Evolutionary conservation across 2,113 vertebrate genomes (phyloP), one percentile per base, ranked within the genome.

Genomic region (Neotragus pygmaeus): DNA sequence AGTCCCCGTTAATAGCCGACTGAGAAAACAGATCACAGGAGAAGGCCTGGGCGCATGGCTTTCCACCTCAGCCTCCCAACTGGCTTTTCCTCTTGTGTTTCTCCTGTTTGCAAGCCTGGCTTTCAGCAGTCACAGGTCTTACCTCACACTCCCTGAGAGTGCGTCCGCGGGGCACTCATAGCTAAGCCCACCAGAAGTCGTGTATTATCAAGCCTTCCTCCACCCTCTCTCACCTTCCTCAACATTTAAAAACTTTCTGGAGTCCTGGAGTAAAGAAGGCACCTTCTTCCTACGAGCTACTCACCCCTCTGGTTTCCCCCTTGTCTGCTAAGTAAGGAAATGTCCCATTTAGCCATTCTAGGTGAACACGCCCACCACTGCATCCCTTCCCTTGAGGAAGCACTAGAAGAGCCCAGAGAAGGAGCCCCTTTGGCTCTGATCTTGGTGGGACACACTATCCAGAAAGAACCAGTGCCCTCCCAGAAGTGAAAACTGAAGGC

Each of bases 1-100:
- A 93, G 92, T 97, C 88, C 92, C 96, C 95, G 93, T 98, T 97
- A 97, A 94, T 92, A 97, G 95, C 94, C 73, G 88, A 93, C 95
- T 7, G 93, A 96, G 97, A 96, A 98, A 92, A 85, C 89, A 88
- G 75, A 97, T 60, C 62, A 64, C 88, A 97, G 70, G 66, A 39
- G 51, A 93, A 95, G 75, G 73, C 78, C 97, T 43, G 33, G 78
- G 77, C 64, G 14, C n/a, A 36, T 10, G 23, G 33, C 16, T 86
- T 83, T 97, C 94, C 75, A 53, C 80, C 83, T 62, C 57, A 55
- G 1, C 60, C 97, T 92, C 45, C 28, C 36, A 78, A 30, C 85
- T 88, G 90, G 57, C 27, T 95, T 95, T 8, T n/a, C 45, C 17
- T 49, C 73, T 57, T 39, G 51, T 58, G 70, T 55, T 53, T 95